Percentiles rank a stretch among this genome's conserved stretches.
Conservation (phyloP, 2,113 vertebrate genomes). For the Pygoscelis adeliae region DNA sequence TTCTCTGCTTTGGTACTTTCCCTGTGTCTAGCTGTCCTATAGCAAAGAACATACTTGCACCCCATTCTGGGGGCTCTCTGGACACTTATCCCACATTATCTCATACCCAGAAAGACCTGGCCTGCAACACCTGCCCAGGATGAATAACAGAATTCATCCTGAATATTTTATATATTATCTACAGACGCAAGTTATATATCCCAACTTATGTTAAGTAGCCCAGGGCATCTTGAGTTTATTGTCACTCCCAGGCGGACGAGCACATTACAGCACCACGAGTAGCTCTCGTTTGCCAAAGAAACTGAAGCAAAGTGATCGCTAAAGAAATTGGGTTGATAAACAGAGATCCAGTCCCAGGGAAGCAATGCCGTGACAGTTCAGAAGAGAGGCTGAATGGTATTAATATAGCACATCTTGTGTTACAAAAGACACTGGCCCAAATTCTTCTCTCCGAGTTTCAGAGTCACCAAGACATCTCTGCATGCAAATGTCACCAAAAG, state of each 20-base stretch:
- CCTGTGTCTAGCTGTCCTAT: neutral
- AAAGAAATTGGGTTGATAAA: neutral
- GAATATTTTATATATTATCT: neutral
- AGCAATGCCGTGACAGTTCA: neutral
- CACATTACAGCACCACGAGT: neutral
- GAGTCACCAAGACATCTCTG: neutral
- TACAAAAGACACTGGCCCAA: conserved; percentile 26
- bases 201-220: neutral
- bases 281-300: neutral
- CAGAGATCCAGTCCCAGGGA: neutral
- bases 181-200: neutral
- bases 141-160: neutral
- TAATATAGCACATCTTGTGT: neutral
- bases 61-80: neutral
- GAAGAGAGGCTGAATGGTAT: neutral
- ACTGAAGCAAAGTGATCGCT: neutral
- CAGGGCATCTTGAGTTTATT: neutral
- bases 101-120: neutral
- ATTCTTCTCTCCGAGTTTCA: neutral
- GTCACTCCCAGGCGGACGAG: neutral
- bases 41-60: neutral
- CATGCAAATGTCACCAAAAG: neutral
- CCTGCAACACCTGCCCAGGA: neutral
- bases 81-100: neutral
- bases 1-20: neutral